Conservation (phyloP, 2,888 invertebrate species). For the Plebejus argus region DNA sequence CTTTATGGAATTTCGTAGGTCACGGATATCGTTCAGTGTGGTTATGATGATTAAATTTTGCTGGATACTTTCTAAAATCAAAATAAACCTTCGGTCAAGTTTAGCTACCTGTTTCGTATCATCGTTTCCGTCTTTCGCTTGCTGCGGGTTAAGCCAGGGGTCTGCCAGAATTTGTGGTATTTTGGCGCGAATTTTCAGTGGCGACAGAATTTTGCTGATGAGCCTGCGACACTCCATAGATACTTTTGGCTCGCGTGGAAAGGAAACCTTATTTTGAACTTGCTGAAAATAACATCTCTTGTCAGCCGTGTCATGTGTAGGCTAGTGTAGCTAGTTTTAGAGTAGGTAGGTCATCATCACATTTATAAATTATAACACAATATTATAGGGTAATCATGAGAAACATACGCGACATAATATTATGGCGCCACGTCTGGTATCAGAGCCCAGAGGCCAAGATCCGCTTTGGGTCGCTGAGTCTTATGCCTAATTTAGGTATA, state of each 20-base stretch:
- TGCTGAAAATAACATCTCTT: constrained; percentile 72
- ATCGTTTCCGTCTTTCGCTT: constrained; percentile 63
- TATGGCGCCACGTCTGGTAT: too few relatives aligned
- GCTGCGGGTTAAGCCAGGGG: constrained; percentile 81
- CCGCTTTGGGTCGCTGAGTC: too few relatives aligned
- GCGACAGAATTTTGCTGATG: constrained; percentile 86
- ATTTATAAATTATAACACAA: too few relatives aligned
- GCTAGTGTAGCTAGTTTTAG: background rate
- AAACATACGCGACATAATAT: too few relatives aligned
- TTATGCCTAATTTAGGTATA: too few relatives aligned
- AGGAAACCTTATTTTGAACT: constrained; percentile 86
- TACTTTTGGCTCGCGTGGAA: constrained; percentile 84
- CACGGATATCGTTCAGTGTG: too few relatives aligned
- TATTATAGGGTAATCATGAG: too few relatives aligned
- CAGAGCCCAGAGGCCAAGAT: too few relatives aligned
- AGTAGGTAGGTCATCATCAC: too few relatives aligned
- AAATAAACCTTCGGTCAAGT: background rate
- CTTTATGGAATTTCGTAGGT: too few relatives aligned
- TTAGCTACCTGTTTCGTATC: constrained; percentile 45
- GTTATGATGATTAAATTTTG: too few relatives aligned
- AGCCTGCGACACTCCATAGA: constrained; percentile 84
- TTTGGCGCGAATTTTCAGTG: constrained; percentile 83
- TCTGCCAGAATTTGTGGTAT: constrained; percentile 85
- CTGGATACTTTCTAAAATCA: background rate
- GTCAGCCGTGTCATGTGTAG: constrained; percentile 2